phyloP scores from a whole-genome alignment of 2,888 invertebrate species.

The Cyclophora punctaria region DNA sequence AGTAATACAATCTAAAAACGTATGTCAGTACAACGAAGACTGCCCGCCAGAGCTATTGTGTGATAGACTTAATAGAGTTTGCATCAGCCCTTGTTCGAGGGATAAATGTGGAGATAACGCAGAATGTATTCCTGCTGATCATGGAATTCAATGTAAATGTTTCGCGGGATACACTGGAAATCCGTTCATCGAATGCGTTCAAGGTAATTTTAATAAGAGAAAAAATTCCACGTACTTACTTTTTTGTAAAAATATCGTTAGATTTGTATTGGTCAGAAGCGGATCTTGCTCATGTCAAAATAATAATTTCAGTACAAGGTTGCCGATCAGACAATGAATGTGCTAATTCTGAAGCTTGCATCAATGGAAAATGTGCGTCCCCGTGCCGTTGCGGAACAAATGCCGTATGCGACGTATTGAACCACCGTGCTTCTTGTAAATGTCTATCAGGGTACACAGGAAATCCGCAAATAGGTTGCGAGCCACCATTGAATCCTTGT shows the following conservation, averaged over 20 bases:
- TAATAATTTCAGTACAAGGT: conserved; percentile 73
- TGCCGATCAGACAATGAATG: conserved; percentile 84
- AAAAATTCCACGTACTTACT: too few relatives aligned
- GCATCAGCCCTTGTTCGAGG: conserved; percentile 86
- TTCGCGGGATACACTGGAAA: conserved; percentile 83
- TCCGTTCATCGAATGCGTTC: conserved; percentile 82
- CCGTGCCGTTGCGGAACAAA: conserved; percentile 87
- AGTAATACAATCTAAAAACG: conserved; percentile 53
- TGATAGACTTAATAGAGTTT: conserved; percentile 87
- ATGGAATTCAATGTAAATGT: conserved; percentile 85
- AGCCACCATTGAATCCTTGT: conserved; percentile 85
- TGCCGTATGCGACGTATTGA: conserved; percentile 86
- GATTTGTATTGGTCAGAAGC: neutral
- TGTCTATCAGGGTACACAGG: conserved; percentile 89
- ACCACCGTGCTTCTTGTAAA: conserved; percentile 87
- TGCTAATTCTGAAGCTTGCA: conserved; percentile 82
- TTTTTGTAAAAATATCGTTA: conserved; percentile 13
- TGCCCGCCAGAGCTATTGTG: conserved; percentile 91
- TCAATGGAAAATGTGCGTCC: conserved; percentile 83
- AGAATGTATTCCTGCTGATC: conserved; percentile 83
- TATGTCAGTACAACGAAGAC: conserved; percentile 93
- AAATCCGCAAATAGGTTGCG: conserved; percentile 82
- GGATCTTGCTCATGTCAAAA: too few relatives aligned
- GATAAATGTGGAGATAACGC: conserved; percentile 89
- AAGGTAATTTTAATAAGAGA: conserved; percentile 47